Evolutionary conservation across 2,113 vertebrate genomes (phyloP).

Genomic region (Poecilia latipinna): DNA sequence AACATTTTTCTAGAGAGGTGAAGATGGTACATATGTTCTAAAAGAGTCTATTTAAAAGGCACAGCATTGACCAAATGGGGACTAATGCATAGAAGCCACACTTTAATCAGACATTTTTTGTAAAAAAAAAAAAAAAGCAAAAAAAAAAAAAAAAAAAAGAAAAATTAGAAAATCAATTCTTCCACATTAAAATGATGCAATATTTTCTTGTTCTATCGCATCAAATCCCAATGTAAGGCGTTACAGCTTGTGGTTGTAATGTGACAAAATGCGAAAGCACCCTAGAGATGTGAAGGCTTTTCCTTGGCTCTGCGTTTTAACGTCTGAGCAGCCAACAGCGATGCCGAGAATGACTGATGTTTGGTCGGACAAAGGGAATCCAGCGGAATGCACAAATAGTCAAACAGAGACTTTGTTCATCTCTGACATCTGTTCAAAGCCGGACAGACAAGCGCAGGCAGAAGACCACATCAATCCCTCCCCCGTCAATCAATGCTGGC

Average conservation of each 20-base stretch:
- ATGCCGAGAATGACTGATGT: slow-evolving; percentile 39
- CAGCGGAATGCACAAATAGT: slow-evolving; percentile 5
- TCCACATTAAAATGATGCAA: not conserved
- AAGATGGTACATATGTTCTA: no score
- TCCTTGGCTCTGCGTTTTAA: not conserved
- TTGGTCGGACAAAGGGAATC: slow-evolving; percentile 33
- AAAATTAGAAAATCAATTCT: no score
- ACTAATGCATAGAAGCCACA: no score
- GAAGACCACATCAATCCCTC: slow-evolving; percentile 63
- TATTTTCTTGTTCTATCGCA: not conserved
- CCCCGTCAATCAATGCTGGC: slow-evolving; percentile 70
- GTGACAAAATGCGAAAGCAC: not conserved
- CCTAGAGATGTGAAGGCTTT: not conserved
- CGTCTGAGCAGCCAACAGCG: slow-evolving; percentile 4
- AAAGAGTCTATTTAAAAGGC: no score
- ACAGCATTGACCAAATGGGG: no score
- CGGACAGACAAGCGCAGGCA: slow-evolving; percentile 37
- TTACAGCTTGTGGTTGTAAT: not conserved
- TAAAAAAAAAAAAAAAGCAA: no score
- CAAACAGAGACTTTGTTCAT: slow-evolving; percentile 45
- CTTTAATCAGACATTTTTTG: no score
- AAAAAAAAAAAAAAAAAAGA: no score
- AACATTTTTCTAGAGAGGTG: no score
- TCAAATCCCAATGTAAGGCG: not conserved
- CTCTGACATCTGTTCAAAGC: slow-evolving; percentile 29